phyloP scores from a whole-genome alignment of 2,797 vertebrate species.

The Hephaestus fuliginosus region DNA sequence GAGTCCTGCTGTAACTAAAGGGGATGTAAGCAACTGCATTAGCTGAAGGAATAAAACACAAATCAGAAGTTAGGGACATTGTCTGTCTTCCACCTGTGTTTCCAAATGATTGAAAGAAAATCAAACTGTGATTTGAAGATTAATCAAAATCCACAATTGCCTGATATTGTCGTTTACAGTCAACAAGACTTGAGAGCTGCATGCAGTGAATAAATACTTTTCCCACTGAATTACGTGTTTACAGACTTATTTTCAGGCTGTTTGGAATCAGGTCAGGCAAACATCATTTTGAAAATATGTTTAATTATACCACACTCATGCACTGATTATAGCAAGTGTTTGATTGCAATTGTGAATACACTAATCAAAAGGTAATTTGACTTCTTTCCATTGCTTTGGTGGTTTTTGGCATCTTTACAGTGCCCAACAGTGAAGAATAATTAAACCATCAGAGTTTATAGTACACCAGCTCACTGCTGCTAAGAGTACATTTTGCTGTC shows the following conservation, averaged over 20 bases:
- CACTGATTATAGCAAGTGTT: background rate
- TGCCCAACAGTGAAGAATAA: background rate
- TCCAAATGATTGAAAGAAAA: background rate
- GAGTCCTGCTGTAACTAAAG: background rate
- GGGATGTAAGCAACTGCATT: background rate
- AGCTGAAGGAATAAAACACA: background rate
- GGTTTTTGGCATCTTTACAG: background rate
- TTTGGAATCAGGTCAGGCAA: background rate
- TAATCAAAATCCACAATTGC: background rate
- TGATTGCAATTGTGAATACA: background rate
- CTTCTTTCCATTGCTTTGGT: background rate
- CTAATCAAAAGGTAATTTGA: background rate
- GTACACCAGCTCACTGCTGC: background rate
- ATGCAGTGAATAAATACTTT: constrained; percentile 8
- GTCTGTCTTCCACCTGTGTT: background rate
- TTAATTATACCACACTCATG: background rate
- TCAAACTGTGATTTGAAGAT: background rate
- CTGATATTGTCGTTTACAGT: background rate
- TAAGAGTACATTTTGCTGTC: background rate
- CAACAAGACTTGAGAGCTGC: background rate
- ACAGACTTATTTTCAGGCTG: background rate
- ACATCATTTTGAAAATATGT: background rate
- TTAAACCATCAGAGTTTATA: background rate
- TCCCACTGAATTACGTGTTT: background rate
- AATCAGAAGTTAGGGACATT: background rate